Evolutionary conservation across 92 coral and sea anemone genomes (phyloP).

Genomic region (Virgularia gustaviana): DNA sequence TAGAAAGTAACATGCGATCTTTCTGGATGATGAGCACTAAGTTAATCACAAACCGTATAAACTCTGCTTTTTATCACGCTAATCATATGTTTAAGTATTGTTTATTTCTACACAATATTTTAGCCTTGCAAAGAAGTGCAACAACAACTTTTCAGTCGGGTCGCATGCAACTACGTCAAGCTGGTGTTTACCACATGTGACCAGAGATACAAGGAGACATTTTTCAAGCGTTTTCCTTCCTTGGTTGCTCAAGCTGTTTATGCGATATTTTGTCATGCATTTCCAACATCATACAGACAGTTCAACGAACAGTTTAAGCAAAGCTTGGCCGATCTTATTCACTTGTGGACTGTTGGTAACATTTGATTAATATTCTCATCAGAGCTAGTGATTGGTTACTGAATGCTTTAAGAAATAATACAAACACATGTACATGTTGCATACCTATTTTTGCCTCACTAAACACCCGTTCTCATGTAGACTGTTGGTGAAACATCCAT

Average conservation of each 20-base stretch:
- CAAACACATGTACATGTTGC: too few relatives aligned
- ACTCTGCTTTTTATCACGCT: background rate
- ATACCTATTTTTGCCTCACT: too few relatives aligned
- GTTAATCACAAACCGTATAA: too few relatives aligned
- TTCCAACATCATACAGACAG: conserved; percentile 97
- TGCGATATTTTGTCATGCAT: conserved; percentile 84
- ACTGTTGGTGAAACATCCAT: background rate
- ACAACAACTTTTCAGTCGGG: conserved; percentile 78
- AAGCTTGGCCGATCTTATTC: conserved; percentile 62
- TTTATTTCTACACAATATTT: background rate
- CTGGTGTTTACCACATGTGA: conserved; percentile 72
- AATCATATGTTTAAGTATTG: background rate
- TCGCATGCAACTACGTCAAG: conserved; percentile 91
- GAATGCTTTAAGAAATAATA: too few relatives aligned
- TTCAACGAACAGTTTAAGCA: conserved; percentile 84
- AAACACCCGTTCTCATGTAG: background rate
- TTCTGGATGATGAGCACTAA: too few relatives aligned
- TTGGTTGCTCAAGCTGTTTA: conserved; percentile 89
- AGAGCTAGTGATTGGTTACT: background rate
- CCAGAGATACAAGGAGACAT: conserved; percentile 70
- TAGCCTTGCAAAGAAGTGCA: conserved; percentile 75
- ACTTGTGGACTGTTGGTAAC: conserved; percentile 90
- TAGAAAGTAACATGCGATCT: too few relatives aligned
- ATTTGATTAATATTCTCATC: background rate
- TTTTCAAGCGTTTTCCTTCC: conserved; percentile 84